These are phyloP conservation scores for Melanotaenia pygmaea DNA, from an alignment of 2,797 vertebrate species.

Conservation along the genomic window DNA sequence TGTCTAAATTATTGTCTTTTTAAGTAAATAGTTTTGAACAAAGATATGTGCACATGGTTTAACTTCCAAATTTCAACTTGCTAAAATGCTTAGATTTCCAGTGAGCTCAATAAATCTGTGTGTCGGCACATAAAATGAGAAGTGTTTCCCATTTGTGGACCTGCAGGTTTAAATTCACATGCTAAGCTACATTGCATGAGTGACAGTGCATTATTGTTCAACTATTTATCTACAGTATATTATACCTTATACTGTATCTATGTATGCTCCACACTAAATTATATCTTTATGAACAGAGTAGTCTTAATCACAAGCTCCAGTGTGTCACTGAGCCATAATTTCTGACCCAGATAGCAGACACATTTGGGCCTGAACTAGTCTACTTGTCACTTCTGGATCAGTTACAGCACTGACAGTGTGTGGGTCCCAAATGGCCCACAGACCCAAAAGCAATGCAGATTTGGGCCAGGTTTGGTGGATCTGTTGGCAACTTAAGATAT, in stretches of 20 bases:
- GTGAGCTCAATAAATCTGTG: no score
- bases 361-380: slow-evolving; percentile 3
- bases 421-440: slow-evolving; percentile 1
- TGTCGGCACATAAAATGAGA: no score
- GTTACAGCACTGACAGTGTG: neutral
- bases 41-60: neutral
- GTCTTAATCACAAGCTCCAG: slow-evolving; percentile 1
- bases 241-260: neutral
- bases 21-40: neutral
- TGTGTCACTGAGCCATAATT: slow-evolving; percentile 1
- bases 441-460: neutral
- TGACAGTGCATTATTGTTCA: neutral
- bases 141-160: neutral
- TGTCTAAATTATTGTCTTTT: neutral
- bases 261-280: neutral
- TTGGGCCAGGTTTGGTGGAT: slow-evolving; percentile 1
- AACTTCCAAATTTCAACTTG: neutral
- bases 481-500: neutral
- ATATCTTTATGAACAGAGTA: neutral
- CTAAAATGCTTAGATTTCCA: neutral
- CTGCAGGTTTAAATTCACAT: neutral
- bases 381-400: neutral
- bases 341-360: neutral
- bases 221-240: neutral
- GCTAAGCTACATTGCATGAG: neutral